Evolutionary conservation across 2,888 invertebrate genomes (phyloP).

Genomic region (Ametastegia equiseti): DNA sequence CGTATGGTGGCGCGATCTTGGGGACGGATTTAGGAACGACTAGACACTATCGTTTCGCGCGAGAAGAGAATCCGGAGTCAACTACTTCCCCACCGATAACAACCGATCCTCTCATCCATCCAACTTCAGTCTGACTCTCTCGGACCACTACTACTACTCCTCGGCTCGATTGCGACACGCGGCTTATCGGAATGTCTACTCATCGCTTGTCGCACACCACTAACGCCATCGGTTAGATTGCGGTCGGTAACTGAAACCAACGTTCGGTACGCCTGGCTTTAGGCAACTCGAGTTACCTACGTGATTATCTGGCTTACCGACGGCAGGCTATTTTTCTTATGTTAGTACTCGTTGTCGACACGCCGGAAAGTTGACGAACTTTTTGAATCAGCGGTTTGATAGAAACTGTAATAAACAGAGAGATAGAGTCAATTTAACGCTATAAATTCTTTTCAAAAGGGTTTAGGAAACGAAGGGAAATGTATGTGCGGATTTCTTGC

Average conservation of each 20-base stretch:
- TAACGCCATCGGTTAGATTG: conserved; percentile 19
- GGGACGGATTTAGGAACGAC: conserved; percentile 43
- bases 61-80: neutral
- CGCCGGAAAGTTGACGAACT: no score
- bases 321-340: neutral
- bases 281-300: conserved; percentile 1
- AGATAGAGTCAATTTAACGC: neutral
- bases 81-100: conserved; percentile 59
- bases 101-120: no score
- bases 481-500: no score
- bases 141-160: conserved; percentile 1
- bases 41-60: conserved; percentile 55
- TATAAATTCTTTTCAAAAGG: neutral
- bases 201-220: neutral
- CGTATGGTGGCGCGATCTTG: conserved; percentile 69
- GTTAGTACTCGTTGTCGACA: no score
- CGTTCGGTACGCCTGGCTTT: neutral
- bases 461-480: no score
- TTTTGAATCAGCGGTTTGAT: no score
- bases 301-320: conserved; percentile 13
- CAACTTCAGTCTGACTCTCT: conserved; percentile 32
- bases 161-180: no score
- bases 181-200: neutral
- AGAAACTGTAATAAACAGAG: neutral
- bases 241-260: conserved; percentile 13